Base-by-base conservation (phyloP, 2,888 invertebrate genomes). In the Celastrina argiolus region DNA sequence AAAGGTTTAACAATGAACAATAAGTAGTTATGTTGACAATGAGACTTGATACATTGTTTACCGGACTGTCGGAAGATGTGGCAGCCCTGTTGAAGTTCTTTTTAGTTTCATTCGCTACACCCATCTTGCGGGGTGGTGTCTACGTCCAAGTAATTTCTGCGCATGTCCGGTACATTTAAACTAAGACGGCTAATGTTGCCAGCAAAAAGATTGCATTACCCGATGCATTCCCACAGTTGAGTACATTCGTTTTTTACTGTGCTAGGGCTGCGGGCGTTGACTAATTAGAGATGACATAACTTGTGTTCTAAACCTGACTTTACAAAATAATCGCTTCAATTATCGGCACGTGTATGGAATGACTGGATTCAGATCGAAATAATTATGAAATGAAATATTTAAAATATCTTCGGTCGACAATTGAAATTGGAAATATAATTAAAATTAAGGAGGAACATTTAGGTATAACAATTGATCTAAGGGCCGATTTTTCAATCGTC, bases 141-240 rank as follows among this genome's bases (percentile, higher is more conserved):
- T 74, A 73, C 69, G 70, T 73, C 69, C 74, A 71, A 74, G 73
- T 68, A 73, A 74, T 75, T 76, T 74, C 71, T 75, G 75, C 70
- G 67, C 74, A 74, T 74, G 74, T 75, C 73, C 70, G 71, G 72
- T 76, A 73, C 76, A 74, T 78, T 78, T 75, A 70, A 71, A 73
- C 70, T 65, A 69, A 71, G 76, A 73, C 74, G 76, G 79, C 75
- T 82, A 79, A 79, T 80, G 73, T 73, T 74, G 72, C 74, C 71
- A 76, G 83, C 81, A 87, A 88, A 87, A 88, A 87, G 82, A 78
- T 82, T 78, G 80, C 81, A 84, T 83, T 84, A 79, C 84, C 72
- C 71, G 79, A 78, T 78, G 77, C 82, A 88, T 88, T 89, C 88
- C 84, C 88, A 87, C 86, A 85, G 81, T 75, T 74, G 71, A 76